Conservation (phyloP, 2,797 vertebrate species). For the Mastacembelus armatus region DNA sequence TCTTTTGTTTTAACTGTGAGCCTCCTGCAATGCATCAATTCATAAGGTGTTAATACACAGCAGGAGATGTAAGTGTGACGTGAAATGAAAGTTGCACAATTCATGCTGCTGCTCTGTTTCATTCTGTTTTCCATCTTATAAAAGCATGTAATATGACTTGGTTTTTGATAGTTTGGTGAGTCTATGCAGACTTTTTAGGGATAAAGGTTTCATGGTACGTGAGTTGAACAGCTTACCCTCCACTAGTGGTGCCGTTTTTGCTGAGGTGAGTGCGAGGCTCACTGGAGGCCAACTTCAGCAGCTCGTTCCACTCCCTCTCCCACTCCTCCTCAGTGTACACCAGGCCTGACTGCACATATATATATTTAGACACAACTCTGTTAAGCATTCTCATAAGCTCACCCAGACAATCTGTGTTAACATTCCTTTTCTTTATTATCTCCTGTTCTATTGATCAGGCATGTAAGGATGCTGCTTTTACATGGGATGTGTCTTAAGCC, state of each 20-base stretch:
- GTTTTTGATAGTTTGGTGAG: not conserved
- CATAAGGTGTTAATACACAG: slow-evolving; percentile 24
- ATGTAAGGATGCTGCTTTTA: slow-evolving; percentile 18
- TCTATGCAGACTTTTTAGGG: not conserved
- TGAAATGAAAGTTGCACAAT: slow-evolving; percentile 5
- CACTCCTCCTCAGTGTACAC: slow-evolving; percentile 98
- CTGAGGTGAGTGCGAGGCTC: slow-evolving; percentile 95
- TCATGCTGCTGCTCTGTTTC: not conserved
- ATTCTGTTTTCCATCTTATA: not conserved
- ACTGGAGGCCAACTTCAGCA: slow-evolving; percentile 97
- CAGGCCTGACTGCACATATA: slow-evolving; percentile 89
- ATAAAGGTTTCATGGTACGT: not conserved
- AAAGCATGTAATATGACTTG: not conserved
- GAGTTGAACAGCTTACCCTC: slow-evolving; percentile 86
- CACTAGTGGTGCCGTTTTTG: slow-evolving; percentile 92
- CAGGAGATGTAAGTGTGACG: slow-evolving; percentile 27
- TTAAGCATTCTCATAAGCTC: slow-evolving; percentile 38
- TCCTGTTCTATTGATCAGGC: slow-evolving; percentile 6
- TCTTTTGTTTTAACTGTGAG: slow-evolving; percentile 59
- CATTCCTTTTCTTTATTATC: slow-evolving; percentile 33
- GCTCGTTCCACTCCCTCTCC: slow-evolving; percentile 97
- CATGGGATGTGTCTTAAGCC: slow-evolving; percentile 19
- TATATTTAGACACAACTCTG: slow-evolving; percentile 31
- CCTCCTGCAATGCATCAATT: slow-evolving; percentile 25
- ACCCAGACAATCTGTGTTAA: slow-evolving; percentile 45